These are phyloP conservation scores for Medauroidea extradentata DNA, from an alignment of 1,140 invertebrate species.

Conservation along the genomic window DNA sequence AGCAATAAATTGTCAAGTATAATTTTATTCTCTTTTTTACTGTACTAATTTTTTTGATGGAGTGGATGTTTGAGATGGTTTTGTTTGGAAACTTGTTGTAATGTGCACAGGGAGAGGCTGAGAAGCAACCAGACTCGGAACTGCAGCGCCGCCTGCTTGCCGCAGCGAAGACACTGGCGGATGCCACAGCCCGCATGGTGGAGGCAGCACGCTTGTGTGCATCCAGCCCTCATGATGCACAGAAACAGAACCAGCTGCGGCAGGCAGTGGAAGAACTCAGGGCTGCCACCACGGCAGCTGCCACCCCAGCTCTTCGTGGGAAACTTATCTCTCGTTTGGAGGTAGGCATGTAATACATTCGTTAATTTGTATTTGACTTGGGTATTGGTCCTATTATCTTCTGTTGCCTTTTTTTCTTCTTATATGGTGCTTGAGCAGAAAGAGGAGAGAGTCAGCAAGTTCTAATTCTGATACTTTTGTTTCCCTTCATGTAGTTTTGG, in stretches of 20 bases:
- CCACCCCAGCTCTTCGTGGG: constrained; percentile 70
- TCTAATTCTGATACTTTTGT: too few species aligned
- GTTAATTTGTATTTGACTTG: too few species aligned
- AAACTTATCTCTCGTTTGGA: constrained; percentile 72
- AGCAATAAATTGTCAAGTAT: too few species aligned
- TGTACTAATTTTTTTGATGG: too few species aligned
- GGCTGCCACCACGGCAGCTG: constrained; percentile 80
- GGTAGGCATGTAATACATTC: constrained; percentile 35
- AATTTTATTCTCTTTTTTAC: too few species aligned
- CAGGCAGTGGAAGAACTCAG: constrained; percentile 88
- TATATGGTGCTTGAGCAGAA: too few species aligned
- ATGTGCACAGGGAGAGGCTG: constrained; percentile 69
- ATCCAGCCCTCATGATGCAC: constrained; percentile 74
- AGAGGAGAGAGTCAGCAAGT: too few species aligned
- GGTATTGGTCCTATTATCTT: too few species aligned
- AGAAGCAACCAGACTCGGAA: constrained; percentile 81
- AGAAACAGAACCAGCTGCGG: constrained; percentile 77
- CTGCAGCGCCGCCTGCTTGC: constrained; percentile 84
- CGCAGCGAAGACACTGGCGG: constrained; percentile 88
- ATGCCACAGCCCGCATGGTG: constrained; percentile 93
- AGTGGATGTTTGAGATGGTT: too few species aligned
- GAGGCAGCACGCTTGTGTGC: constrained; percentile 93
- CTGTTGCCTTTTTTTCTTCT: too few species aligned
- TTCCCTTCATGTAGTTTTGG: too few species aligned
- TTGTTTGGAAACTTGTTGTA: too few species aligned